Evolutionary conservation across 2,888 invertebrate species (phyloP).

Genomic region (Sinodicranocentrus sp.): DNA sequence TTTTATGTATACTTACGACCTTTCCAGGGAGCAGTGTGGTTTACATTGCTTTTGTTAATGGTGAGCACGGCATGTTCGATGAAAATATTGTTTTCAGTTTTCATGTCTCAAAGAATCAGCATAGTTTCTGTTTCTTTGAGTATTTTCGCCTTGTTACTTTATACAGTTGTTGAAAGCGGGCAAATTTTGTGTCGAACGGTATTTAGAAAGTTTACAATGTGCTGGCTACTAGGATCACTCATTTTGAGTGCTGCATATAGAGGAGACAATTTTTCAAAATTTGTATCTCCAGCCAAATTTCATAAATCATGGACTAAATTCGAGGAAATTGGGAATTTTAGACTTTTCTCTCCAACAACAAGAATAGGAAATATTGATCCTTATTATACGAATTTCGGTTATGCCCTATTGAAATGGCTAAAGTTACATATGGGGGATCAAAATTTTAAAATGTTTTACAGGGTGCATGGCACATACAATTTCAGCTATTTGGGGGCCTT

Average conservation of each 20-base stretch:
- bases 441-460: background rate
- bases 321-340: background rate
- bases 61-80: background rate
- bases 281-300: background rate
- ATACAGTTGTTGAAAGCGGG: background rate
- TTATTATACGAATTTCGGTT: background rate
- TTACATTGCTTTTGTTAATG: background rate
- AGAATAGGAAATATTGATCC: background rate
- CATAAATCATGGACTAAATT: background rate
- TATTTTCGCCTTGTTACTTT: background rate
- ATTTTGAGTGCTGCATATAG: background rate
- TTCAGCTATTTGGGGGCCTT: background rate
- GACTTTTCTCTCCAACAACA: background rate
- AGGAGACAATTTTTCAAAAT: constrained; percentile 16
- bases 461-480: background rate
- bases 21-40: background rate
- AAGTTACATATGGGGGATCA: background rate
- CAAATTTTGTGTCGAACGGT: background rate
- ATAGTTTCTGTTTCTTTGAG: background rate
- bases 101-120: background rate
- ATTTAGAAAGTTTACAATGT: background rate
- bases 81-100: background rate
- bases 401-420: background rate
- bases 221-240: background rate
- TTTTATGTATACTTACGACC: background rate